These are phyloP conservation scores for Ambastaia sidthimunki DNA, from an alignment of 2,797 vertebrate genomes.

Conservation along the genomic window DNA sequence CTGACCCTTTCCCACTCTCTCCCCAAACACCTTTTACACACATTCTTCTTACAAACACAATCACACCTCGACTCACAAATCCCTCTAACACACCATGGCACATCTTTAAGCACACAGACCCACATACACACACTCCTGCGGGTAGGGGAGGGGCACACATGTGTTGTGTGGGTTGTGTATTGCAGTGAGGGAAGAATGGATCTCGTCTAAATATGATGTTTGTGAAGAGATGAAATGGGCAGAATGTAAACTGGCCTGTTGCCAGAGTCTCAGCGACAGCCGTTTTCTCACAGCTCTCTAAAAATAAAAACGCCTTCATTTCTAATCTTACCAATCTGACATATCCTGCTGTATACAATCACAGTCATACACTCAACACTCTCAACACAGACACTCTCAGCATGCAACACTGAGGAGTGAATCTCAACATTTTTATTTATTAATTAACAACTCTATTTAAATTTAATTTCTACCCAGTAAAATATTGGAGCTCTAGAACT, in stretches of 20 bases:
- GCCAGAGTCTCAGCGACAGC: slow-evolving; percentile 47
- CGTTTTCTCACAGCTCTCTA: slow-evolving; percentile 51
- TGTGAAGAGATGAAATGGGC: slow-evolving; percentile 34
- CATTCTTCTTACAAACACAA: neutral
- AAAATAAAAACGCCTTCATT: slow-evolving; percentile 55
- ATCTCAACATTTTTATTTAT: too few relatives aligned
- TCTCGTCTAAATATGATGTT: slow-evolving; percentile 36
- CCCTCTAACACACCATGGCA: slow-evolving; percentile 10
- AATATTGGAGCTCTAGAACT: too few relatives aligned
- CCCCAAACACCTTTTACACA: slow-evolving; percentile 33
- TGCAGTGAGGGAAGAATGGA: slow-evolving; percentile 22
- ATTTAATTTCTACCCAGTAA: too few relatives aligned
- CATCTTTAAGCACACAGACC: slow-evolving; percentile 16
- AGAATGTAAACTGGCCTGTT: slow-evolving; percentile 39
- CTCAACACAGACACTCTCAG: too few relatives aligned
- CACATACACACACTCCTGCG: slow-evolving; percentile 5
- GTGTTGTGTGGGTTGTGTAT: slow-evolving; percentile 33
- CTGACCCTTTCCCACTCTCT: slow-evolving; percentile 46
- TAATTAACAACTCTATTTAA: too few relatives aligned
- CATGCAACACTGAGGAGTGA: neutral
- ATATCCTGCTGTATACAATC: slow-evolving; percentile 4
- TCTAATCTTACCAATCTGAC: slow-evolving; percentile 32
- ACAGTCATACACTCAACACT: neutral
- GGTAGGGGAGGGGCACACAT: slow-evolving; percentile 28
- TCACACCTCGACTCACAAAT: slow-evolving; percentile 9